Base-by-base conservation (phyloP, 1,140 invertebrate genomes). In the Muscidifurax raptorellus region DNA sequence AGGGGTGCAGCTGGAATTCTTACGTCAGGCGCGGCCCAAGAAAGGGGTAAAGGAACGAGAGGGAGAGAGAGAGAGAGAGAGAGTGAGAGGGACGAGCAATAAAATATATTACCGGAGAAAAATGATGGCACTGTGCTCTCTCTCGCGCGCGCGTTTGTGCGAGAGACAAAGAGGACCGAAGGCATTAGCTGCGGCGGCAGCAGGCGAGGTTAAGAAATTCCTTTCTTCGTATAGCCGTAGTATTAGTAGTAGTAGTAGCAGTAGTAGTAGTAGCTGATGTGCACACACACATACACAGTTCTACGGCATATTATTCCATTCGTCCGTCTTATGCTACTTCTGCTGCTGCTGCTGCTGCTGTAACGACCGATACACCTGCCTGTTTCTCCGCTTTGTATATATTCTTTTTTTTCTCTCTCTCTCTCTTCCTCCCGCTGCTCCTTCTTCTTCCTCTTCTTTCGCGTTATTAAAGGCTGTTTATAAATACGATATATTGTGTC, bases 21-120 rank as follows among this genome's bases (percentile, higher is more conserved):
- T 83, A 78, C 64, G 75, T 77, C 66, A 64, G 44, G 52, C 52
- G 22, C 52, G 52, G 66, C 30, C 44, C 1, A 44, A 67, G 74
- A 80, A 71, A 77, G 75, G 47, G 72, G 80, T 83, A 64, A 84
- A 76, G 67, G 84, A 75, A 82, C 72, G 83, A 71, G 44, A 12
- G 76, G 69, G 76, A 28, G 40, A 77, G 82, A 71, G 85, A 30
- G 86, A 88, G 88, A 89, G 88, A 80, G 86, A 15, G 47, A 85
- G 72, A 69, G 85, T 83, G 85, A 69, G 72, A 79, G 86, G 88
- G 88, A 91, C 86, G 87, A 40, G 90, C 90, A 92, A 92, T 92
- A 92, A 92, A 92, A 92, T 92, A 91, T 92, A 91, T 92, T 92
- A 91, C 89, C 87, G 83, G 90, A 91, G 91, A 92, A 92, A 92